Evolutionary conservation across 2,113 vertebrate species (phyloP), one percentile per base, ranked within the genome.

Genomic region (Gallinago undulata): DNA sequence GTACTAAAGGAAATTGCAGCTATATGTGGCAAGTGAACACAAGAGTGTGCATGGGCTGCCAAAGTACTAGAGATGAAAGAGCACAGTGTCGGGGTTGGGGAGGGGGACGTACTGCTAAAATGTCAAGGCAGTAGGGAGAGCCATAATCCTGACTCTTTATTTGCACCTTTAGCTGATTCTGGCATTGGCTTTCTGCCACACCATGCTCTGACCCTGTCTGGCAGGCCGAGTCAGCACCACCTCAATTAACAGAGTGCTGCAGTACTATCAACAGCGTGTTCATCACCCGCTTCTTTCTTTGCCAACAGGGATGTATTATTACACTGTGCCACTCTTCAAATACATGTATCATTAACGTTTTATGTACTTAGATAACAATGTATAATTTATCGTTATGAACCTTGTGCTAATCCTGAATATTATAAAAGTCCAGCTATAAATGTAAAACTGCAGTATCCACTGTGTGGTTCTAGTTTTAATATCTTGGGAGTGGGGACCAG

Each of bases 371-470:
- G 98, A 97, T 96, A 95, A 97, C 93, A 91, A 94, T 98, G 98
- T 98, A 98, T 98, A 98, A 98, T 98, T 98, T 98, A 98, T 98
- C 97, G 97, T 97, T 98, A 97, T 98, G 97, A 97, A 97, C 97
- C 97, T 98, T 98, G 97, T 98, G 97, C 98, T 98, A 98, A 98
- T 98, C 97, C 97, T 98, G 98, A 98, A 84, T 97, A 98, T 98
- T 98, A 98, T 98, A 97, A 97, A 97, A 97, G 94, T 98, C 96
- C 96, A 97, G 97, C 98, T 98, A 97, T 97, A 98, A 97, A 98
- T 98, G 98, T 98, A 98, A 98, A 98, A 98, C 97, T 98, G 97
- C 97, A 98, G 97, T 98, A 97, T 98, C 94, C 59, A 72, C 89
- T 4, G 95, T 97, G 97, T 98, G 97, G 95, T 98, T 98, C 97